A percentile compares a stretch with the other conserved stretches of the same genome.
These are phyloP conservation scores for Hyperoplus immaculatus DNA, from an alignment of 2,797 vertebrate species.

Conservation along the genomic window DNA sequence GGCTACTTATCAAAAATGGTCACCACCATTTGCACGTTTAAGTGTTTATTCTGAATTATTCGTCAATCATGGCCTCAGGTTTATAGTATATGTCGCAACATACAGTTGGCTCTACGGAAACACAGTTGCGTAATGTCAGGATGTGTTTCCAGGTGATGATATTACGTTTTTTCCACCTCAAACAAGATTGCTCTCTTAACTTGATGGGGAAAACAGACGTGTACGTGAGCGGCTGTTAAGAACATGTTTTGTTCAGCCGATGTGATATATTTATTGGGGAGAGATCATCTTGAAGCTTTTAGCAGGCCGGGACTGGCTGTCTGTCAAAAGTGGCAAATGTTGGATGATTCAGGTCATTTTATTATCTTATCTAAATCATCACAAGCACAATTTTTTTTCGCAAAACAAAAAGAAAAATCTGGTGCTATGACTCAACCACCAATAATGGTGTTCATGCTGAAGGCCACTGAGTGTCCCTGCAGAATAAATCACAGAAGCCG, in stretches of 20 bases:
- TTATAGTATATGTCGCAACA: conserved; percentile 49
- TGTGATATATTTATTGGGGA: conserved; percentile 46
- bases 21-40: no score
- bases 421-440: conserved; percentile 26
- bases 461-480: conserved; percentile 8
- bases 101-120: conserved; percentile 47
- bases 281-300: conserved; percentile 54
- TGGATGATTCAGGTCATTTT: conserved; percentile 42
- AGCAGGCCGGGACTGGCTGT: conserved; percentile 16
- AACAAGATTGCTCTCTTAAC: conserved; percentile 58
- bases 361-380: conserved; percentile 37
- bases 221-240: conserved; percentile 44
- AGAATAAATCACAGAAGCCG: conserved; percentile 2
- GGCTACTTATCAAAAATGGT: conserved; percentile 51
- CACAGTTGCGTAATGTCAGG: conserved; percentile 47
- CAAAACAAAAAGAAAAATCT: conserved; percentile 39
- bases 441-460: conserved; percentile 2
- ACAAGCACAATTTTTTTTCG: conserved; percentile 33
- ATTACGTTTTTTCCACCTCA: conserved; percentile 33
- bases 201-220: conserved; percentile 73
- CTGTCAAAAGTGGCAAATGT: conserved; percentile 37
- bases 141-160: conserved; percentile 57
- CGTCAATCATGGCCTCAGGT: conserved; percentile 32
- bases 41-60: conserved; percentile 33
- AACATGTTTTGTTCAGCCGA: conserved; percentile 54